Evolutionary conservation across 2,113 vertebrate genomes (phyloP).

Genomic region (Aythya baeri): DNA sequence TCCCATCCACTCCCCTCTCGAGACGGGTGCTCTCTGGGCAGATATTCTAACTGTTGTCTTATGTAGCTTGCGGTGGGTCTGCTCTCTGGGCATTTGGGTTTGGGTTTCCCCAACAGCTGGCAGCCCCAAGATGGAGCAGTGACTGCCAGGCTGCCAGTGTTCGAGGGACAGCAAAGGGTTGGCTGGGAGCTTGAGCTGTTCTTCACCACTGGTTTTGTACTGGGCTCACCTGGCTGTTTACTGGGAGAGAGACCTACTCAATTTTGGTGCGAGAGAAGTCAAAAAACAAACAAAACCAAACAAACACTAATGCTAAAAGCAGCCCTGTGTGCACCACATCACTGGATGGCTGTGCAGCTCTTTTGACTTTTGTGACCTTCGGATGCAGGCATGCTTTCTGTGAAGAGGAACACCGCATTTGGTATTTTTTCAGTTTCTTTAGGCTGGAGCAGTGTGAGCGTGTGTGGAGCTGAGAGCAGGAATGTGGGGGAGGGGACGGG

Average conservation of each 20-base stretch:
- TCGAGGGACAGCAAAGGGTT: neutral
- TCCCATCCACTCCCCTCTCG: neutral
- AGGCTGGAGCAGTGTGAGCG: neutral
- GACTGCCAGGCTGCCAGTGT: neutral
- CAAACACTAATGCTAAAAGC: too few species aligned
- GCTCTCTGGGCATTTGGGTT: neutral
- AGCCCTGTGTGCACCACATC: neutral
- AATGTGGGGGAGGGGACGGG: neutral
- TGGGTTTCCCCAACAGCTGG: neutral
- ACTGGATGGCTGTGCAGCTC: rapidly evolving
- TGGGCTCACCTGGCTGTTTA: neutral
- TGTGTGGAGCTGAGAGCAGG: rapidly evolving
- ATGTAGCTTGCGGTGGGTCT: rapidly evolving
- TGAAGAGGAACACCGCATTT: neutral
- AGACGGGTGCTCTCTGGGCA: neutral
- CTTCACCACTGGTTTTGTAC: neutral
- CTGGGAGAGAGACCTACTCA: neutral
- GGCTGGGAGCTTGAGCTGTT: neutral
- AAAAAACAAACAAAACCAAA: neutral
- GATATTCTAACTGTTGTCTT: neutral
- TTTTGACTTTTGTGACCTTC: rapidly evolving
- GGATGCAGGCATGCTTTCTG: rapidly evolving
- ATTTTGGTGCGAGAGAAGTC: neutral
- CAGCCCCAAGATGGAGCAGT: neutral
- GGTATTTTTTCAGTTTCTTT: neutral